A percentile compares a stretch with the other conserved stretches of the same genome.
Conservation (phyloP, 2,888 invertebrate genomes). For the Cheilosia variabilis region DNA sequence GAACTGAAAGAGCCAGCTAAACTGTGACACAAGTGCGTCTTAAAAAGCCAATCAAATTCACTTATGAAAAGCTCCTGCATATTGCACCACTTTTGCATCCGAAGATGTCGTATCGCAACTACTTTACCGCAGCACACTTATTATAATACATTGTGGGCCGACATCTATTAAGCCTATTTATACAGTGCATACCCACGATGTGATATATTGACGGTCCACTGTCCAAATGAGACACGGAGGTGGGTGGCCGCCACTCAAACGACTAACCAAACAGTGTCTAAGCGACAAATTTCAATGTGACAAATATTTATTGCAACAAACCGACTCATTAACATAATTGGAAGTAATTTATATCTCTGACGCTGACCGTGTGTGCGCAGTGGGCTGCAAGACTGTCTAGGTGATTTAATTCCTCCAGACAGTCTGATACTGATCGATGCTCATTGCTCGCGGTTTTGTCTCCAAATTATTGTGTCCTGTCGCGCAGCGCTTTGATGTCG, state of each 20-base stretch:
- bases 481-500: conserved; percentile 44
- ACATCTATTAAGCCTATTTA: conserved; percentile 15
- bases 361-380: conserved; percentile 7
- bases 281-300: conserved; percentile 71
- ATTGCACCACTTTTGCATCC: not conserved
- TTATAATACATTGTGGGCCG: not conserved
- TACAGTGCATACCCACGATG: conserved; percentile 19
- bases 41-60: too few relatives aligned
- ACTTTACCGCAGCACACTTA: not conserved
- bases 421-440: conserved; percentile 63
- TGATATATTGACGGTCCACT: conserved; percentile 67
- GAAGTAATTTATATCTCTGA: conserved; percentile 77
- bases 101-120: conserved; percentile 3
- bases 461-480: conserved; percentile 37
- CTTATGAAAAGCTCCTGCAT: not conserved
- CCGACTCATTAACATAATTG: conserved; percentile 78
- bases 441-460: conserved; percentile 29
- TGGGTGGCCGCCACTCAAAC: conserved; percentile 66
- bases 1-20: too few relatives aligned
- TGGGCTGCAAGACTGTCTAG: conserved; percentile 28
- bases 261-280: conserved; percentile 55
- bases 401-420: conserved; percentile 34
- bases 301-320: conserved; percentile 76
- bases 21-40: too few relatives aligned
- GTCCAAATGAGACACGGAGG: conserved; percentile 62